Evolutionary conservation across 1,140 invertebrate genomes (phyloP).

Genomic region (Lerema accius): DNA sequence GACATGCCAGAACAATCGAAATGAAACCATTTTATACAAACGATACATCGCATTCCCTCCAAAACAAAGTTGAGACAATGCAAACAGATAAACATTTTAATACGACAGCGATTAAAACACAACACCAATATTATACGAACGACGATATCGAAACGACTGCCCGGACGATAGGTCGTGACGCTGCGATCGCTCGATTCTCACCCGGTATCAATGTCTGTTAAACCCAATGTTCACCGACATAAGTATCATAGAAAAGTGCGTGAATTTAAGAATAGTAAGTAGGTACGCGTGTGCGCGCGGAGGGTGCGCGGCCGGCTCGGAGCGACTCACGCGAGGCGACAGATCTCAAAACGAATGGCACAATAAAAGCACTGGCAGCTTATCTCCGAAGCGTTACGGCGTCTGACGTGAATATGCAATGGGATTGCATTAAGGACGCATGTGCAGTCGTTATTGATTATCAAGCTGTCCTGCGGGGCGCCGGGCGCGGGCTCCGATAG

Average conservation of each 20-base stretch:
- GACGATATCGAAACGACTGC: background rate
- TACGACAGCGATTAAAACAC: background rate
- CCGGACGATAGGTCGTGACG: background rate
- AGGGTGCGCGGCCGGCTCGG: background rate
- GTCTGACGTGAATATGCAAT: background rate
- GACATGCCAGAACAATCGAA: conserved; percentile 2
- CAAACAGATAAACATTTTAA: conserved; percentile 7
- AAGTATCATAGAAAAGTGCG: background rate
- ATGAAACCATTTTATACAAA: background rate
- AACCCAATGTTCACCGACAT: background rate
- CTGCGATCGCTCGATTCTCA: background rate
- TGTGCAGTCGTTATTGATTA: conserved; percentile 27
- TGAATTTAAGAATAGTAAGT: background rate
- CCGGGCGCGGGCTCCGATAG: background rate
- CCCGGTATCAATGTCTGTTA: background rate
- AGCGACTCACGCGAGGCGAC: background rate
- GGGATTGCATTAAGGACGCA: conserved; percentile 21
- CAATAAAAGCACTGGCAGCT: background rate
- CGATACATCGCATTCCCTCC: background rate
- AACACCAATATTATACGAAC: background rate
- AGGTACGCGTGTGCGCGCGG: background rate
- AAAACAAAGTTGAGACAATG: background rate
- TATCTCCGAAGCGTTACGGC: conserved; percentile 3
- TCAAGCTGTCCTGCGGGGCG: conserved; percentile 6
- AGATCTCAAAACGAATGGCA: background rate